phyloP scores from a whole-genome alignment of 2,797 vertebrate species.

The Austrolebias charrua region DNA sequence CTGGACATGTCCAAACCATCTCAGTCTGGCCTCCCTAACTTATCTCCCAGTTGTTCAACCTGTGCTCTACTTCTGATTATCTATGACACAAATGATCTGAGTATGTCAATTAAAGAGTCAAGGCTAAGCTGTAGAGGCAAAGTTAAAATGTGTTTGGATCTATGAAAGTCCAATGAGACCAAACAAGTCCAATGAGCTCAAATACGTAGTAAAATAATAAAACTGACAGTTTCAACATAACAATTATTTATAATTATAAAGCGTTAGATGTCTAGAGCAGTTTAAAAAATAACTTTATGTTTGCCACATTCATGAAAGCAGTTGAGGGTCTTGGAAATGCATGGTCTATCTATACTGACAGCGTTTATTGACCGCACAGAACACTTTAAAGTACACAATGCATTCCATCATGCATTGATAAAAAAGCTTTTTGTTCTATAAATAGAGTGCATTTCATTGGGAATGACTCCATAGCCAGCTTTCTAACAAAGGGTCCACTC shows the following conservation, averaged over 20 bases:
- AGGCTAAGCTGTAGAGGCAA: neutral
- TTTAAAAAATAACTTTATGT: constrained; percentile 15
- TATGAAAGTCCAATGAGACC: too few species aligned
- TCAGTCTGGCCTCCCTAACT: too few species aligned
- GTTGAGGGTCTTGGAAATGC: constrained; percentile 1
- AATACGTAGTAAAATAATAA: neutral
- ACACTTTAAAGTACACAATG: neutral
- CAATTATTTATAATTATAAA: neutral
- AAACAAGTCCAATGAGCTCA: too few species aligned
- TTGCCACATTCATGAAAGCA: constrained; percentile 14
- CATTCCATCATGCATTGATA: neutral
- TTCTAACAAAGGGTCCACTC: neutral
- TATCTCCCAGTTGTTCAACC: too few species aligned
- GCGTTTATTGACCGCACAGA: neutral
- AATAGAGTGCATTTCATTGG: neutral
- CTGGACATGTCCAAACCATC: too few species aligned
- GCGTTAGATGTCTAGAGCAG: constrained; percentile 2
- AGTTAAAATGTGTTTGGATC: neutral
- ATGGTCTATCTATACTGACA: neutral
- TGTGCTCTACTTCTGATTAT: too few species aligned
- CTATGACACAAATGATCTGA: neutral
- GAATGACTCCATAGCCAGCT: neutral
- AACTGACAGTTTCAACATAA: neutral
- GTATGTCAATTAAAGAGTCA: neutral
- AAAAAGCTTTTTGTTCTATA: neutral